Evolutionary conservation across 1,140 invertebrate genomes (phyloP).

Genomic region (Aphidius ervi): DNA sequence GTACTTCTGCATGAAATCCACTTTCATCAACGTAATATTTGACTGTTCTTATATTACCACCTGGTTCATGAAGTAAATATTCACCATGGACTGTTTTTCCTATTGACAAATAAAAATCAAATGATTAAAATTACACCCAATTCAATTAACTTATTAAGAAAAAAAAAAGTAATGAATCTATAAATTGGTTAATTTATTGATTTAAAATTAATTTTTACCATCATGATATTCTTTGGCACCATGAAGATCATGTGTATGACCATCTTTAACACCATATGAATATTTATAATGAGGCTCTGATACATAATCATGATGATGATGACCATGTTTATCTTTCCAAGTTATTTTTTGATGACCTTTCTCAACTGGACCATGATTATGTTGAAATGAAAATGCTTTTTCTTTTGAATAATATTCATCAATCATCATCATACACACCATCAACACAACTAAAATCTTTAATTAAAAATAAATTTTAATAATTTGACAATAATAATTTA

Average conservation of each 20-base stretch:
- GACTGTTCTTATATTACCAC: constrained; percentile 31
- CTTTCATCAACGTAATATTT: constrained; percentile 28
- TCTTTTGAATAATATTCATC: background rate
- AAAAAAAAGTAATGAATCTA: background rate
- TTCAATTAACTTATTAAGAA: background rate
- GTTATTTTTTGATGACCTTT: constrained; percentile 27
- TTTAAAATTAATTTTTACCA: constrained; percentile 18
- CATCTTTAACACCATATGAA: constrained; percentile 36
- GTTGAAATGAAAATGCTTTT: constrained; percentile 28
- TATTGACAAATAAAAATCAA: constrained; percentile 9
- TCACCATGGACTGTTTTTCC: constrained; percentile 51
- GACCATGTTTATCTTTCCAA: constrained; percentile 29
- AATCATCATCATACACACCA: background rate
- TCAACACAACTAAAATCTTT: background rate
- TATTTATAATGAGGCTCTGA: constrained; percentile 38
- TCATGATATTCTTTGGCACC: constrained; percentile 33
- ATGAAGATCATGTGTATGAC: constrained; percentile 38
- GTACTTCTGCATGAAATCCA: constrained; percentile 56
- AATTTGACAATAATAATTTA: no score
- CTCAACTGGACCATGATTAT: constrained; percentile 30
- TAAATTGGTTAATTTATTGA: no score
- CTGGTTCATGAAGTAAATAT: constrained; percentile 61
- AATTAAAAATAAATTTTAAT: no score
- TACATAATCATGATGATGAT: constrained; percentile 30
- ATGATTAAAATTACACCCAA: background rate